Evolutionary conservation across 2,888 invertebrate species (phyloP).

Genomic region (Trypoxylon attenuatum): DNA sequence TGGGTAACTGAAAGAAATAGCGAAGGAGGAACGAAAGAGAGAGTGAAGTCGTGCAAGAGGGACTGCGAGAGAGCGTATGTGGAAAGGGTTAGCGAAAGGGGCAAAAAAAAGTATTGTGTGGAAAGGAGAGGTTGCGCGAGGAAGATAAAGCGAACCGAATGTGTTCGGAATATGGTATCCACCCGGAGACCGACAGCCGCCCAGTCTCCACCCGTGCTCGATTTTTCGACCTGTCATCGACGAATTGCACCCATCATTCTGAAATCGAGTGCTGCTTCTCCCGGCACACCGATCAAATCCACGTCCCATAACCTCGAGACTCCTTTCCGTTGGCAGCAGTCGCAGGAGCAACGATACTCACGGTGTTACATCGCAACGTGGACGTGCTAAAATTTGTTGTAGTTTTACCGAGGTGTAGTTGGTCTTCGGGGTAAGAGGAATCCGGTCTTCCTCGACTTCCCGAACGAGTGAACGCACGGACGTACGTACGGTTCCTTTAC

Average conservation of each 20-base stretch:
- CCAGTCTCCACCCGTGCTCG: slow-evolving; percentile 25
- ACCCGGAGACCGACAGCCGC: slow-evolving; percentile 23
- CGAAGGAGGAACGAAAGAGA: slow-evolving; percentile 1
- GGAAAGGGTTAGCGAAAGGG: neutral
- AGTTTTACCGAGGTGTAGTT: too few species aligned
- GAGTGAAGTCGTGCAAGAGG: slow-evolving; percentile 1
- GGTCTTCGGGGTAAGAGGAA: too few species aligned
- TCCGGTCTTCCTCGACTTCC: too few species aligned
- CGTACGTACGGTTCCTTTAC: too few species aligned
- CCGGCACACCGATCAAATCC: neutral
- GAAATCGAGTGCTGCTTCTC: neutral
- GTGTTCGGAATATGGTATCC: slow-evolving; percentile 29
- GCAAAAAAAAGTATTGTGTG: slow-evolving; percentile 2
- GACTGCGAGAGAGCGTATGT: neutral
- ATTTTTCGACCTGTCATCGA: slow-evolving; percentile 28
- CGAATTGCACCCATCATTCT: slow-evolving; percentile 7
- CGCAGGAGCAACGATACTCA: neutral
- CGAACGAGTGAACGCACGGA: too few species aligned
- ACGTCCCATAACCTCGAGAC: neutral
- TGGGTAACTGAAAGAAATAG: neutral
- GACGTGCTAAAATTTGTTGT: too few species aligned
- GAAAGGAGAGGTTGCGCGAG: slow-evolving; percentile 24
- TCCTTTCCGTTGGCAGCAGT: neutral
- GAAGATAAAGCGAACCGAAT: slow-evolving; percentile 25
- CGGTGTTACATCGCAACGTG: neutral